Evolutionary conservation across 2,797 vertebrate genomes (phyloP).

Genomic region (Siniperca obscura): DNA sequence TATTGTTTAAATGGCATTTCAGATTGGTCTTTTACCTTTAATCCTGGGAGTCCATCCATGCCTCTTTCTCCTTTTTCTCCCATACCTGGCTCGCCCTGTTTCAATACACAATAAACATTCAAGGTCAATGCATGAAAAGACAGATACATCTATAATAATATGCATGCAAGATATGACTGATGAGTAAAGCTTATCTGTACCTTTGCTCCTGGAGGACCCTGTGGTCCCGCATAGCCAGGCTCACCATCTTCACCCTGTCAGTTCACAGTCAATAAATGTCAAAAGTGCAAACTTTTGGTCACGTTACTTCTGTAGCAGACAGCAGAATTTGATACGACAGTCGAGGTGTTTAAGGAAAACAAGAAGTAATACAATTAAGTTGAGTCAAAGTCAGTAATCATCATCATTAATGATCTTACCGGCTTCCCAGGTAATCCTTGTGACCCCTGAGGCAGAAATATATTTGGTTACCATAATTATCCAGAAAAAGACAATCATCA

Average conservation of each 20-base stretch:
- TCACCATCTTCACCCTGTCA: constrained; percentile 89
- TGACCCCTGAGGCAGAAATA: constrained; percentile 83
- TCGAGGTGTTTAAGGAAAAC: not conserved
- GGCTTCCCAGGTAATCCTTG: constrained; percentile 89
- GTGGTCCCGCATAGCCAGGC: constrained; percentile 86
- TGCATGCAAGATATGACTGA: not conserved
- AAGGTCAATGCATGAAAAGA: not conserved
- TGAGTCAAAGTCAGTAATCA: not conserved
- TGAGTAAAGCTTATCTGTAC: constrained; percentile 68
- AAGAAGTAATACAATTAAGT: not conserved
- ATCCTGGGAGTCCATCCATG: constrained; percentile 87
- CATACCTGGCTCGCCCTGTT: constrained; percentile 89
- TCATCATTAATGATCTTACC: constrained; percentile 74
- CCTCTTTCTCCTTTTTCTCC: constrained; percentile 89
- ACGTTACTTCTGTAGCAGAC: not conserved
- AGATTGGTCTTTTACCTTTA: constrained; percentile 82
- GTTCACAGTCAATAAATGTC: constrained; percentile 26
- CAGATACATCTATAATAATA: not conserved
- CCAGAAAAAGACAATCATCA: not conserved
- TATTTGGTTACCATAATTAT: constrained; percentile 13
- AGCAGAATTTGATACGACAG: not conserved
- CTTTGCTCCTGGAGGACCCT: constrained; percentile 88
- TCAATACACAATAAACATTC: constrained; percentile 43
- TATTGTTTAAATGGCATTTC: not conserved
- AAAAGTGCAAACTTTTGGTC: not conserved